Conservation (phyloP, 92 coral and sea anemone genomes). For the Pocillopora grandis region DNA sequence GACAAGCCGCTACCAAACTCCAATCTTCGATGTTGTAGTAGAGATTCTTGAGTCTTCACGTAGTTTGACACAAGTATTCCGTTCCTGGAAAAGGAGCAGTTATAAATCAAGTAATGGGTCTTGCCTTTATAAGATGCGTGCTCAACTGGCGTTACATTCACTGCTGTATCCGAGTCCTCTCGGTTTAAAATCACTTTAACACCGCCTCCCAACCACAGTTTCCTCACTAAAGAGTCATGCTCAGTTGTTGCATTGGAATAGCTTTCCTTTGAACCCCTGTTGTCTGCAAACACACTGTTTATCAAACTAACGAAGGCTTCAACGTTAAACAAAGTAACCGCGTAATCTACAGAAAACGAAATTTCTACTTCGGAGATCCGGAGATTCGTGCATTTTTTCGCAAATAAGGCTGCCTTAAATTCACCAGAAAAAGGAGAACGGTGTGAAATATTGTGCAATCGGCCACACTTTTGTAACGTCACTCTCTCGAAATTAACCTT, state of each 20-base stretch:
- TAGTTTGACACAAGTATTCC: conserved; percentile 35
- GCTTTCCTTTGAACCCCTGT: conserved; percentile 17
- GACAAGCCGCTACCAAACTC: conserved; percentile 78
- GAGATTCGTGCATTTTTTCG: conserved; percentile 76
- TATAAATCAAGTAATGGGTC: conserved; percentile 47
- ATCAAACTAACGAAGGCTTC: conserved; percentile 56
- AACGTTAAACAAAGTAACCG: conserved; percentile 60
- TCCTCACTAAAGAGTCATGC: too few species aligned
- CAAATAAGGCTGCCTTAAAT: conserved; percentile 67
- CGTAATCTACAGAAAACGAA: conserved; percentile 57
- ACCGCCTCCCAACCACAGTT: conserved; percentile 69
- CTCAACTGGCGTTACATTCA: conserved; percentile 48
- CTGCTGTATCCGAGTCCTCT: conserved; percentile 41
- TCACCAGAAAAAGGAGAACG: conserved; percentile 32
- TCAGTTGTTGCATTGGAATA: background rate
- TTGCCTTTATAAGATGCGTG: conserved; percentile 71
- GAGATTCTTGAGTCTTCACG: conserved; percentile 6
- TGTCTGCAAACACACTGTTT: conserved; percentile 52
- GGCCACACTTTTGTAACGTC: conserved; percentile 73
- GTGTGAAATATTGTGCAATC: conserved; percentile 68
- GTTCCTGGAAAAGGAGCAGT: conserved; percentile 66
- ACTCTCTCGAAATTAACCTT: conserved; percentile 65
- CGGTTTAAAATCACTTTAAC: conserved; percentile 60
- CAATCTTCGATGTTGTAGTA: conserved; percentile 30
- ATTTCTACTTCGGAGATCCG: conserved; percentile 47